These are phyloP conservation scores for Argentina silus DNA, from an alignment of 2,797 vertebrate species.

Conservation along the genomic window DNA sequence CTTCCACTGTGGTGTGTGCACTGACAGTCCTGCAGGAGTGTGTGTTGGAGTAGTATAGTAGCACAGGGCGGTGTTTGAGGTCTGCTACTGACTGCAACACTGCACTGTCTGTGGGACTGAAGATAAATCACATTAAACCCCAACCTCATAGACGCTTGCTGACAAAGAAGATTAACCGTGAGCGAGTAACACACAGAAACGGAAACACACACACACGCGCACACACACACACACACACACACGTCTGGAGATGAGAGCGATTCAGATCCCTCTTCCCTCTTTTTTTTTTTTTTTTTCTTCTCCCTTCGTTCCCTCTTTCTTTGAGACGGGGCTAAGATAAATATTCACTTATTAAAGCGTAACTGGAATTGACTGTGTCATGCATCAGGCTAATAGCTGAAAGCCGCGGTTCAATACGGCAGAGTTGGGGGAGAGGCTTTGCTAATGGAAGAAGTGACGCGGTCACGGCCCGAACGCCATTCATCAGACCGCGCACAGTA, in stretches of 20 bases:
- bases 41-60: conserved; percentile 6
- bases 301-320: conserved; percentile 47
- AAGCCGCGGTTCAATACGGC: conserved; percentile 92
- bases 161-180: conserved; percentile 45
- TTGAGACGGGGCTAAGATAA: conserved; percentile 77
- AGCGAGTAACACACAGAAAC: conserved; percentile 19
- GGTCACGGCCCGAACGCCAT: conserved; percentile 89
- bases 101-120: conserved; percentile 28
- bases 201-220: not conserved
- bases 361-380: conserved; percentile 96
- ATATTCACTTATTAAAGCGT: conserved; percentile 93
- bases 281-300: conserved; percentile 20
- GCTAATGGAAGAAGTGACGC: conserved; percentile 99
- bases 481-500: conserved; percentile 92
- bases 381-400: conserved; percentile 96
- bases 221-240: conserved; percentile 23
- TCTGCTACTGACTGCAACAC: conserved; percentile 14
- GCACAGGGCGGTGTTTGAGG: conserved; percentile 17
- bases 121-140: conserved; percentile 43
- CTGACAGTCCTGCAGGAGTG: not conserved
- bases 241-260: conserved; percentile 54
- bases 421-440: conserved; percentile 91
- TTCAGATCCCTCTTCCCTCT: conserved; percentile 38
- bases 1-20: not conserved
- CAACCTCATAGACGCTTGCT: conserved; percentile 27